These are phyloP conservation scores for Sebastes trivittatus DNA, from an alignment of 2,797 vertebrate species.

Conservation along the genomic window DNA sequence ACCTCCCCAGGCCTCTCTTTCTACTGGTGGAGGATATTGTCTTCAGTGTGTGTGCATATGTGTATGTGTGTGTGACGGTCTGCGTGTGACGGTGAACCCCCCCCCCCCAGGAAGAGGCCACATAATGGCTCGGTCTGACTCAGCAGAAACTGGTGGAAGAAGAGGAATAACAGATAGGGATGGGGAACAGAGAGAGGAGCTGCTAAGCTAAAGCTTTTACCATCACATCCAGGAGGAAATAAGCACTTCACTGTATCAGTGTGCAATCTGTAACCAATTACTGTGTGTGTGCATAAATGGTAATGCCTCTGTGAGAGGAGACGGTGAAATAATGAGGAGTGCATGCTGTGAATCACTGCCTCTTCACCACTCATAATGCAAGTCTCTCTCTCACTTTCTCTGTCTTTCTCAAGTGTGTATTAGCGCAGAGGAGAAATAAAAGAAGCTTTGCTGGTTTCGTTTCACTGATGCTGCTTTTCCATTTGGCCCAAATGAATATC, in stretches of 20 bases:
- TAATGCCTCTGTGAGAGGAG: constrained; percentile 53
- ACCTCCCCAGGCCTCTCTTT: constrained; percentile 62
- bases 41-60: neutral
- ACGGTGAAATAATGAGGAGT: constrained; percentile 62
- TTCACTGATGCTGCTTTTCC: constrained; percentile 31
- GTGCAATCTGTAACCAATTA: constrained; percentile 67
- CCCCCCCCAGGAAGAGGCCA: constrained; percentile 44
- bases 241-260: constrained; percentile 60
- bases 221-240: constrained; percentile 55
- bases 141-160: constrained; percentile 50
- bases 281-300: constrained; percentile 64
- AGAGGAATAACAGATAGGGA: constrained; percentile 2
- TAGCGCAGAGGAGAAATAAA: constrained; percentile 33
- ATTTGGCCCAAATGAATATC: constrained; percentile 41
- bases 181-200: neutral
- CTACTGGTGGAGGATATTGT: constrained; percentile 59
- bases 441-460: constrained; percentile 39
- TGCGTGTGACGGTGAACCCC: neutral
- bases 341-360: constrained; percentile 63
- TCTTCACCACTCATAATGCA: constrained; percentile 58
- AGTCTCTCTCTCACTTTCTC: constrained; percentile 29
- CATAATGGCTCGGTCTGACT: constrained; percentile 74
- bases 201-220: constrained; percentile 47
- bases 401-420: constrained; percentile 51
- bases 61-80: neutral